These are phyloP conservation scores for Ischnus inquisitorius DNA, from an alignment of 2,888 invertebrate species.

Conservation along the genomic window DNA sequence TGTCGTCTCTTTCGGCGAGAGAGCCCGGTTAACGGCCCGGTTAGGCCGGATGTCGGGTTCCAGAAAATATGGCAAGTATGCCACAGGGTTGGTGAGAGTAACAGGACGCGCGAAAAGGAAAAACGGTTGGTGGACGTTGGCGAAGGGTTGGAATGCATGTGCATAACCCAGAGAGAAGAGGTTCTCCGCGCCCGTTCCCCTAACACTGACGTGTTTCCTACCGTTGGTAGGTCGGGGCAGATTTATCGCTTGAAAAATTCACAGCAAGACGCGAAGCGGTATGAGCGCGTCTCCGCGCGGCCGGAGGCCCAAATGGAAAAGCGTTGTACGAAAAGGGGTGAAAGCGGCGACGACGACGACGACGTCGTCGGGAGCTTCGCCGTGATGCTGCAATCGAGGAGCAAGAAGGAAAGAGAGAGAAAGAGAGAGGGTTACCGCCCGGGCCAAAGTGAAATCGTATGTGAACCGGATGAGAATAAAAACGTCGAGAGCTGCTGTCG, in stretches of 20 bases:
- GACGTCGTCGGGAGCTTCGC: conserved; percentile 19
- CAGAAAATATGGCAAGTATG: conserved; percentile 60
- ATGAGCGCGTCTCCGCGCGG: conserved; percentile 42
- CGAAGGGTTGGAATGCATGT: conserved; percentile 29
- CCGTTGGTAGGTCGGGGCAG: conserved; percentile 69
- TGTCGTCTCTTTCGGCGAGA: conserved; percentile 35
- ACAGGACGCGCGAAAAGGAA: conserved; percentile 44
- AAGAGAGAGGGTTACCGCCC: conserved; percentile 35
- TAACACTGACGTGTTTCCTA: conserved; percentile 41
- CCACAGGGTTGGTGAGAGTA: conserved; percentile 17
- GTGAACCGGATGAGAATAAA: conserved; percentile 70
- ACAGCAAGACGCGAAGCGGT: conserved; percentile 66
- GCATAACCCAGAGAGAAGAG: neutral
- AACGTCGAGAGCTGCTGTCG: conserved; percentile 65
- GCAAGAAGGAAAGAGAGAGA: neutral
- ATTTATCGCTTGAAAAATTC: conserved; percentile 80
- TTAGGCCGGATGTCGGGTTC: conserved; percentile 65
- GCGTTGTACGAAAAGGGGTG: conserved; percentile 74
- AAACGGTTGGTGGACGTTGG: conserved; percentile 35
- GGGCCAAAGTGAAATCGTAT: conserved; percentile 71
- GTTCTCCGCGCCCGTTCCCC: neutral
- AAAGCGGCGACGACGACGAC: conserved; percentile 16
- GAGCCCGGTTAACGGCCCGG: conserved; percentile 62
- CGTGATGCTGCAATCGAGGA: conserved; percentile 37
- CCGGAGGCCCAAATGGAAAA: conserved; percentile 78